These are phyloP conservation scores for Phrynosoma blainvillii DNA, from an alignment of 2,113 vertebrate genomes.

Conservation along the genomic window DNA sequence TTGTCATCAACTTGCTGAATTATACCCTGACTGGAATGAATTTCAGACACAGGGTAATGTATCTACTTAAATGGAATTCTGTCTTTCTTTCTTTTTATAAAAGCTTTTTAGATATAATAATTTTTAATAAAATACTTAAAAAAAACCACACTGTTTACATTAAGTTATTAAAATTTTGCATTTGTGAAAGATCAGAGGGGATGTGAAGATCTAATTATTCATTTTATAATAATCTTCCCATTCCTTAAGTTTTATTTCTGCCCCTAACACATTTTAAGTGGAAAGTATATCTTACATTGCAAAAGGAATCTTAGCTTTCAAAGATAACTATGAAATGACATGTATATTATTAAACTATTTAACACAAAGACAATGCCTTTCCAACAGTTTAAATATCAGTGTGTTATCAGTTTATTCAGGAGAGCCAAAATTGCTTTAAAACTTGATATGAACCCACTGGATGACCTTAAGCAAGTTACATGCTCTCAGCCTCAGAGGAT, in stretches of 20 bases:
- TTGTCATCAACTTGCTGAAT: slow-evolving; percentile 86
- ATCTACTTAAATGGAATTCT: slow-evolving; percentile 86
- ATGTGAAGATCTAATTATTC: slow-evolving; percentile 58
- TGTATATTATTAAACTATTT: slow-evolving; percentile 11
- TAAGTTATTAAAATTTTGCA: slow-evolving; percentile 81
- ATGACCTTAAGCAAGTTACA: not conserved
- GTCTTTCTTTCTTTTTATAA: slow-evolving; percentile 74
- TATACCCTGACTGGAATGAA: slow-evolving; percentile 86
- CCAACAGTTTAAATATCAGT: not conserved
- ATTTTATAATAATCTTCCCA: slow-evolving; percentile 60
- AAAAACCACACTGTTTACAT: slow-evolving; percentile 71
- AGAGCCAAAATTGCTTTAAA: not conserved
- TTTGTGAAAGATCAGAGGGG: slow-evolving; percentile 69
- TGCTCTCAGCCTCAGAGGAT: not conserved
- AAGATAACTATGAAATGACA: slow-evolving; percentile 37
- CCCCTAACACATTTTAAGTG: slow-evolving; percentile 43
- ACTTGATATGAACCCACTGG: not conserved
- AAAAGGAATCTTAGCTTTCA: slow-evolving; percentile 40
- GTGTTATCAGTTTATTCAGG: not conserved
- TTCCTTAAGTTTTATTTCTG: slow-evolving; percentile 55
- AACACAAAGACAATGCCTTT: not conserved
- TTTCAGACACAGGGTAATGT: slow-evolving; percentile 83
- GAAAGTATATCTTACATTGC: slow-evolving; percentile 17
- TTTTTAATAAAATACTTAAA: slow-evolving; percentile 75
- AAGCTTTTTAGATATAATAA: slow-evolving; percentile 83